phyloP scores from a whole-genome alignment of 2,888 invertebrate species.

The Neuroscelio doddi region DNA sequence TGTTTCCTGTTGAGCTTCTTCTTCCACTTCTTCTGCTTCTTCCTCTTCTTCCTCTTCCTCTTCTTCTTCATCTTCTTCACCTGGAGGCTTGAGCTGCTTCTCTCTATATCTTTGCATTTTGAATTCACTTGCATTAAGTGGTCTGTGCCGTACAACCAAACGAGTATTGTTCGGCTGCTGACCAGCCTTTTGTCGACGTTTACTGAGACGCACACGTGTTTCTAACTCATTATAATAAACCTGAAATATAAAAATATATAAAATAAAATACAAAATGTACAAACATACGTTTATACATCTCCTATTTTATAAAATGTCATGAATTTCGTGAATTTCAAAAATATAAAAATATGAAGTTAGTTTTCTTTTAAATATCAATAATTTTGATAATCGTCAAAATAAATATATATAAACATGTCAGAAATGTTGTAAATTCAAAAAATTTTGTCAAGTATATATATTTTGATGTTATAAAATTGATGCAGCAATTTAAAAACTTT shows the following conservation, averaged over 20 bases:
- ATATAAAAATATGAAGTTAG: too few species aligned
- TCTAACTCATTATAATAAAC: conserved; percentile 96
- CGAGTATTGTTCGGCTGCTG: conserved; percentile 83
- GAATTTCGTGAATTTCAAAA: too few species aligned
- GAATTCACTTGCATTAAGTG: conserved; percentile 88
- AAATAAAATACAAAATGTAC: neutral
- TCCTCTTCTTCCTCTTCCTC: conserved; percentile 79
- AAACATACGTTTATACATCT: neutral
- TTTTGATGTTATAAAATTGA: too few species aligned
- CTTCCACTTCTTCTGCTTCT: conserved; percentile 71
- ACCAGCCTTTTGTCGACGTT: conserved; percentile 87
- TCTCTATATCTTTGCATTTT: conserved; percentile 90
- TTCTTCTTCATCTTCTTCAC: conserved; percentile 80
- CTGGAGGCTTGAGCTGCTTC: conserved; percentile 89
- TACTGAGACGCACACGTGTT: conserved; percentile 94
- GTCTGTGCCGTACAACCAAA: conserved; percentile 91
- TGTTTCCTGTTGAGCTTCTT: conserved; percentile 71
- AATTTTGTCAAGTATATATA: too few species aligned
- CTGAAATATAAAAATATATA: conserved; percentile 43
- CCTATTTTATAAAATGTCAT: too few species aligned
- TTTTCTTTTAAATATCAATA: too few species aligned
- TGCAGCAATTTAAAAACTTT: too few species aligned
- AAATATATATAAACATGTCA: too few species aligned
- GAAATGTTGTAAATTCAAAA: too few species aligned
- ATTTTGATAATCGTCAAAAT: too few species aligned